Percentiles rank a stretch among this genome's conserved stretches.
These are phyloP conservation scores for Helicoverpa armigera DNA, from an alignment of 1,140 invertebrate species.

Conservation along the genomic window DNA sequence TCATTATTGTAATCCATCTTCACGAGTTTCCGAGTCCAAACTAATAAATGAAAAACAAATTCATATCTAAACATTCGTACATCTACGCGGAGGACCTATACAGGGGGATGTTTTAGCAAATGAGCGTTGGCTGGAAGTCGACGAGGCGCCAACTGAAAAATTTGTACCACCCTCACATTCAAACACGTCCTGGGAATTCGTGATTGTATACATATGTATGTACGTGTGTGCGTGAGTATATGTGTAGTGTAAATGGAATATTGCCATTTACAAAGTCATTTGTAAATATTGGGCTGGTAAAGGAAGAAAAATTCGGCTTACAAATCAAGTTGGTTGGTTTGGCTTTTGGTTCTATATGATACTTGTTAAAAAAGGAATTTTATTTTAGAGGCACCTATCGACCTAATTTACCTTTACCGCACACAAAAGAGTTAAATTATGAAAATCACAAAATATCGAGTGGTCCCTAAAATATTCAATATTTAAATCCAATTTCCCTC, in stretches of 20 bases:
- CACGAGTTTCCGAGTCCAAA: background rate
- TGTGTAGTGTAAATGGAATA: conserved; percentile 37
- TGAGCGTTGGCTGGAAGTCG: conserved; percentile 69
- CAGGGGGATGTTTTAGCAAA: conserved; percentile 76
- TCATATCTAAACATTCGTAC: conserved; percentile 46
- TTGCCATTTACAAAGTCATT: conserved; percentile 46
- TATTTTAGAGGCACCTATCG: too few species aligned
- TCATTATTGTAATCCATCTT: too few species aligned
- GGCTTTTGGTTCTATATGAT: too few species aligned
- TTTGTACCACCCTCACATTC: conserved; percentile 34
- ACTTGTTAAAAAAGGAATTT: too few species aligned
- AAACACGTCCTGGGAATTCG: conserved; percentile 3
- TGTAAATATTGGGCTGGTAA: conserved; percentile 28
- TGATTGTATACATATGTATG: background rate
- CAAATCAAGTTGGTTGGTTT: background rate
- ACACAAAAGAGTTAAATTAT: too few species aligned
- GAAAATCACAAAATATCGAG: too few species aligned
- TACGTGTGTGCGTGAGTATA: background rate
- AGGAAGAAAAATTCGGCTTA: conserved; percentile 14
- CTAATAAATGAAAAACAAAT: conserved; percentile 2
- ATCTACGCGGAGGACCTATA: conserved; percentile 49
- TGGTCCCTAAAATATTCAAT: too few species aligned
- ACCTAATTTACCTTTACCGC: too few species aligned
- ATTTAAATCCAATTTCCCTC: background rate
- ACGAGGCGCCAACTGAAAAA: conserved; percentile 63